Conservation (phyloP, 1,140 invertebrate species). For the Lucilia cuprina region DNA sequence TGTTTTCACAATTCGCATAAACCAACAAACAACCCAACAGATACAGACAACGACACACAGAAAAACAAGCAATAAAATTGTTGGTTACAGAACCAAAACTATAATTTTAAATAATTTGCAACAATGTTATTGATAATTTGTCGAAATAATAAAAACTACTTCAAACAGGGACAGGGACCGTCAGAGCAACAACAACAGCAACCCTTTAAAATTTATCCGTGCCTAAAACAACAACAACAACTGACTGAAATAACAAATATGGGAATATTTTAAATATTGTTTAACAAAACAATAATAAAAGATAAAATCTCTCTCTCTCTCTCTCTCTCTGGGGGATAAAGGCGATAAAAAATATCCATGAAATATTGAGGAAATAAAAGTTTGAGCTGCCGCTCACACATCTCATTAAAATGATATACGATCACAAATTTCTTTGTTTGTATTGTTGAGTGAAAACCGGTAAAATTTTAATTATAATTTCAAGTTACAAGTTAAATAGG, state of each 20-base stretch:
- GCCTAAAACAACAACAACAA: background rate
- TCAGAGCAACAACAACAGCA: background rate
- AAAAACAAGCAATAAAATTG: background rate
- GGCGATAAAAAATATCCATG: background rate
- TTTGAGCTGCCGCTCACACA: no score
- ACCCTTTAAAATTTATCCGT: background rate
- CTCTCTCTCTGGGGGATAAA: background rate
- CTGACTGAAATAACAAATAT: background rate
- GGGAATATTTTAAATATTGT: background rate
- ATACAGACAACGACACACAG: background rate
- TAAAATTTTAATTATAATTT: background rate
- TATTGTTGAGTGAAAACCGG: background rate
- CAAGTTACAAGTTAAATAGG: background rate
- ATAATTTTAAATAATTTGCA: conserved; percentile 35
- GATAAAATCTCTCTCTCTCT: background rate
- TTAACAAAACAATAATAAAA: background rate
- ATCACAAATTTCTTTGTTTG: background rate
- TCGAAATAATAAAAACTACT: background rate
- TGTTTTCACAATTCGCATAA: conserved; percentile 15
- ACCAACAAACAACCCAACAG: background rate
- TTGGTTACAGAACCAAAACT: background rate
- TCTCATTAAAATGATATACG: conserved; percentile 26
- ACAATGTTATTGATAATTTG: conserved; percentile 30
- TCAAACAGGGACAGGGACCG: no score
- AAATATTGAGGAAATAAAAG: no score